Evolutionary conservation across 2,888 invertebrate species (phyloP).

Genomic region (Macrosiphum euphorbiae): DNA sequence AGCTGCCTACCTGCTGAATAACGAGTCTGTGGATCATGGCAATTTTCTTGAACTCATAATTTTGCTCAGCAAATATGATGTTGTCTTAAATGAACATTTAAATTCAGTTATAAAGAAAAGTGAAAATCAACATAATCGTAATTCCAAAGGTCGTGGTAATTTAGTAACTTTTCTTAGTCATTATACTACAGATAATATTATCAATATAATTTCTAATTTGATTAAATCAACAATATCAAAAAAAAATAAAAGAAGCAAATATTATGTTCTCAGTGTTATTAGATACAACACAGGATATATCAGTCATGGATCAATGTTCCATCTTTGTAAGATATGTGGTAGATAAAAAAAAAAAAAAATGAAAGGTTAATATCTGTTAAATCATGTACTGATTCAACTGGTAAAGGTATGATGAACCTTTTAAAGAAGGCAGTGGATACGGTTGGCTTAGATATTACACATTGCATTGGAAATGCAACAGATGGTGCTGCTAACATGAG

Average conservation of each 20-base stretch:
- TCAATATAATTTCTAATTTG: too few species aligned
- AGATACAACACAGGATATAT: constrained; percentile 29
- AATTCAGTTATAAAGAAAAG: too few species aligned
- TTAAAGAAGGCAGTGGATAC: constrained; percentile 24
- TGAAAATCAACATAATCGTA: too few species aligned
- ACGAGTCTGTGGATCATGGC: background rate
- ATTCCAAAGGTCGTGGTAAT: too few species aligned
- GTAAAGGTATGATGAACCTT: constrained; percentile 52
- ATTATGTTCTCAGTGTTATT: too few species aligned
- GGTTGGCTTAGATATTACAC: constrained; percentile 55
- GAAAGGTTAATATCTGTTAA: constrained; percentile 60
- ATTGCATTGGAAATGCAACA: constrained; percentile 66
- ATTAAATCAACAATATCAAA: too few species aligned
- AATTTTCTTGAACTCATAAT: too few species aligned
- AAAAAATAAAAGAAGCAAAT: too few species aligned
- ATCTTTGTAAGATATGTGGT: constrained; percentile 64
- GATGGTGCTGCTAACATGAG: constrained; percentile 67
- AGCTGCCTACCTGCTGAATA: background rate
- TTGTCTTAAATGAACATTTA: background rate
- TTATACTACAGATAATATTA: too few species aligned
- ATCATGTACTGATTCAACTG: constrained; percentile 48
- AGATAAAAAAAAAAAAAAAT: too few species aligned
- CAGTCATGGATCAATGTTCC: constrained; percentile 46
- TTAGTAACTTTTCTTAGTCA: too few species aligned
- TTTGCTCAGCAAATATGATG: background rate